Evolutionary conservation across 2,888 invertebrate species (phyloP), one percentile per base, ranked within the genome.

Genomic region (Ellobium chinense): DNA sequence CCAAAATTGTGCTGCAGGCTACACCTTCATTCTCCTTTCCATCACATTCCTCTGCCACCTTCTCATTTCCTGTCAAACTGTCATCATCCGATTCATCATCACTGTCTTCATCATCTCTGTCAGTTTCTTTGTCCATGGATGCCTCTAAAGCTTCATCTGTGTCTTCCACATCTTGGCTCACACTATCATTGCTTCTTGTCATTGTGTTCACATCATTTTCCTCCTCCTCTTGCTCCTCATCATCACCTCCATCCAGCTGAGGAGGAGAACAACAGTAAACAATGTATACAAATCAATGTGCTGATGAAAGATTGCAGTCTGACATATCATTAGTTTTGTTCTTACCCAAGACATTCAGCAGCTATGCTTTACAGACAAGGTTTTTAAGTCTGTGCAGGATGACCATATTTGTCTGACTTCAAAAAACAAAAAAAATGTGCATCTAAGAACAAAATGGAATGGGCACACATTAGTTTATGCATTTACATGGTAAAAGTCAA

Each of bases 101-200:
- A 60, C 14, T 31, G n/a, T 46, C 54, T 24, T 76, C 76, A 37
- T 70, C 69, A 31, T 77, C 58, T 62, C 3, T 46, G 12, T 56
- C 39, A 9, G 27, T 66, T n/a, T 63, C 76, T 65, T 65, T 24
- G 4, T 58, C 65, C 18, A 66, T 39, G 21, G 39, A 14, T 24
- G 12, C 9, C 2, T 78, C 76, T 76, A 0, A 54, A 12, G 5
- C 27, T 62, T 69, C 78, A 21, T 5, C 14, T 24, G 37, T 62
- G 29, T 31, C 70, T 39, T n/a, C 7, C 60, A 14, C 14, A 9
- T 60, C 27, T 60, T 60, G 46, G n/a, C n/a, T n/a, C 24, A 5
- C 18, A 5, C n/a, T 9, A 34, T 36, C 36, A 36, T 36, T 60
- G 24, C 2, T 36, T 31, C 24, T 54, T 31, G 31, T 12, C 29